Conservation (phyloP, 2,113 vertebrate species). For the Murina feae region DNA sequence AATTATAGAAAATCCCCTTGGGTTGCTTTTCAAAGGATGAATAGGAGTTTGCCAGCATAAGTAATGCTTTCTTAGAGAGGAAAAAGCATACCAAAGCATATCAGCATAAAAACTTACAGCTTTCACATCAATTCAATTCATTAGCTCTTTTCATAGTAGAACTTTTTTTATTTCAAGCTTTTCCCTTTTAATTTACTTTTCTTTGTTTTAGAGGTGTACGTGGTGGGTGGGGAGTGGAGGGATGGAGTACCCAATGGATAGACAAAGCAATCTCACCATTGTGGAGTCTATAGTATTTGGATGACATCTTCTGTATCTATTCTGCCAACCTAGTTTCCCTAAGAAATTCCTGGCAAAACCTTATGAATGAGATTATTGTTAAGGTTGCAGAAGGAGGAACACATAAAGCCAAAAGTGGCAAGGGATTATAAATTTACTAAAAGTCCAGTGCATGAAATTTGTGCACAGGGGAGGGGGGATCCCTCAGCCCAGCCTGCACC, state of each 20-base stretch:
- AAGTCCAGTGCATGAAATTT: no score
- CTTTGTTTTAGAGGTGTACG: neutral
- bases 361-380: neutral
- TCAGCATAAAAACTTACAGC: neutral
- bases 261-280: neutral
- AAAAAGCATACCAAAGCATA: neutral
- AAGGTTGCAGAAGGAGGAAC: no score
- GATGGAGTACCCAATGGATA: neutral
- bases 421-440: no score
- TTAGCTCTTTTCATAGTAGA: neutral
- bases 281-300: neutral
- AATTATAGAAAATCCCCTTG: neutral
- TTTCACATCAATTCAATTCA: neutral
- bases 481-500: no score
- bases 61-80: neutral
- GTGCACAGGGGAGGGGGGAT: no score
- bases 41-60: neutral
- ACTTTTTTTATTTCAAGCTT: neutral
- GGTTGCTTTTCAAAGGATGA: neutral
- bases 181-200: neutral
- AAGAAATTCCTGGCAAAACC: neutral
- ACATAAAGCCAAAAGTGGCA: no score
- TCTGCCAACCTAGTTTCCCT: neutral
- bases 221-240: no score
- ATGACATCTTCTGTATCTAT: neutral